Conservation (phyloP, 2,888 invertebrate species). For the Unio delphinus region DNA sequence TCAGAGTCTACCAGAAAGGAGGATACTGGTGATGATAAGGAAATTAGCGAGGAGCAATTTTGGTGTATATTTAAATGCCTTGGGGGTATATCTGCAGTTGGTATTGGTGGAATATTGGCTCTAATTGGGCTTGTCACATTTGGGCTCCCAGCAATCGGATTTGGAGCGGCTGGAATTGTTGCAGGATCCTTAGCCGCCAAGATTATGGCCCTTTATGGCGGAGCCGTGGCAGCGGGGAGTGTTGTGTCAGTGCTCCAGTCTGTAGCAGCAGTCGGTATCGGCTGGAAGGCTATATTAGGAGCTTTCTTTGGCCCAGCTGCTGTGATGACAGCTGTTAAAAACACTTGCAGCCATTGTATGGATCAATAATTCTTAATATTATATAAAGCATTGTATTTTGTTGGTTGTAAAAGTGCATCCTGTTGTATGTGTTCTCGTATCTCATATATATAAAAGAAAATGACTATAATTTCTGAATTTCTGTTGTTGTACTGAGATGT, state of each 20-base stretch:
- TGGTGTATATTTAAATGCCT: slow-evolving; percentile 8
- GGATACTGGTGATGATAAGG: too few relatives aligned
- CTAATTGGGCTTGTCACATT: neutral
- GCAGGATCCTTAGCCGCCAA: neutral
- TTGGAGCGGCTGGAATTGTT: neutral
- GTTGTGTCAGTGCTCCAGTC: neutral
- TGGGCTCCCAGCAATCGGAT: slow-evolving; percentile 3
- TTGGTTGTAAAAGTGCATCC: too few relatives aligned
- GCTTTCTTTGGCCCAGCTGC: neutral
- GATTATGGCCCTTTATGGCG: neutral
- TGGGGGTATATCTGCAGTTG: slow-evolving; percentile 2
- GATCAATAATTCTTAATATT: too few relatives aligned
- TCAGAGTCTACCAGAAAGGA: too few relatives aligned
- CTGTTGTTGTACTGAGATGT: too few relatives aligned
- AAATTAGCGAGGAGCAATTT: neutral
- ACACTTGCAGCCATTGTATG: neutral
- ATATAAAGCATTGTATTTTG: too few relatives aligned
- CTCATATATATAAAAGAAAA: too few relatives aligned
- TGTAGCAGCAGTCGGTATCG: neutral
- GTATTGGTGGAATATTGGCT: neutral
- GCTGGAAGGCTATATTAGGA: slow-evolving; percentile 1
- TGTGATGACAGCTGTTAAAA: slow-evolving; percentile 1
- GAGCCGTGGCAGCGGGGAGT: neutral
- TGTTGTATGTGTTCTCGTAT: too few relatives aligned
- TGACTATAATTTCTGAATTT: too few relatives aligned